Evolutionary conservation across 2,797 vertebrate genomes (phyloP).

Genomic region (Rhyacichthys aspro): DNA sequence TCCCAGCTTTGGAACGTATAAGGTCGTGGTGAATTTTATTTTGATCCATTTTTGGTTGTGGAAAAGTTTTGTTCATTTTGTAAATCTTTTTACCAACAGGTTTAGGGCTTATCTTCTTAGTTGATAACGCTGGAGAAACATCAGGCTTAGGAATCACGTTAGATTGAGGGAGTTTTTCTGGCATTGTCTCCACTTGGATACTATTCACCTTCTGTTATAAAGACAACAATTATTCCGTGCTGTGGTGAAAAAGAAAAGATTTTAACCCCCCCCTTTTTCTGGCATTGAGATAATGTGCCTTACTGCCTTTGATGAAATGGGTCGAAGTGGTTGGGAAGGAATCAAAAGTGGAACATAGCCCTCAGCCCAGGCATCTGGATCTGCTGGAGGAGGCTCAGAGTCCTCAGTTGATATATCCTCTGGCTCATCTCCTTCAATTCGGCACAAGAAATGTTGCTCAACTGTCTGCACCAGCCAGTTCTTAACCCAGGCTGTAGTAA

Average conservation of each 20-base stretch:
- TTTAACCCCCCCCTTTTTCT: background rate
- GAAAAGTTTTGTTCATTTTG: background rate
- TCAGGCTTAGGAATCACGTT: background rate
- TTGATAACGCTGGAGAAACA: slow-evolving; percentile 10
- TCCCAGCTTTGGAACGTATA: slow-evolving; percentile 10
- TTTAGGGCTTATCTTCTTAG: slow-evolving; percentile 23
- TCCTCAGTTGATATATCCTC: slow-evolving; percentile 75
- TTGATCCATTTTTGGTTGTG: slow-evolving; percentile 19
- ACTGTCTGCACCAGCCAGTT: slow-evolving; percentile 73
- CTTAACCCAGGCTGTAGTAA: slow-evolving; percentile 72
- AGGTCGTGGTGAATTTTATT: slow-evolving; percentile 34
- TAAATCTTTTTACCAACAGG: background rate
- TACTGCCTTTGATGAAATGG: slow-evolving; percentile 49
- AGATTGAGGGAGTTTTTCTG: slow-evolving; percentile 8
- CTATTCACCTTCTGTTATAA: slow-evolving; percentile 35
- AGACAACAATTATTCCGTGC: slow-evolving; percentile 15
- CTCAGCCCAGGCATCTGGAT: slow-evolving; percentile 78
- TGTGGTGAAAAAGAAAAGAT: slow-evolving; percentile 8
- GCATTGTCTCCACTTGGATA: slow-evolving; percentile 17
- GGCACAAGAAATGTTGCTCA: slow-evolving; percentile 74
- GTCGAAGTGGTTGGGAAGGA: background rate
- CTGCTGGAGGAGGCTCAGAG: slow-evolving; percentile 69
- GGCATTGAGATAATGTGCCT: too few species aligned
- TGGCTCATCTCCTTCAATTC: slow-evolving; percentile 77
- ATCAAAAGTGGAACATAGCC: slow-evolving; percentile 71